Conservation (phyloP, 2,797 vertebrate species). For the Sebastes itinus region DNA sequence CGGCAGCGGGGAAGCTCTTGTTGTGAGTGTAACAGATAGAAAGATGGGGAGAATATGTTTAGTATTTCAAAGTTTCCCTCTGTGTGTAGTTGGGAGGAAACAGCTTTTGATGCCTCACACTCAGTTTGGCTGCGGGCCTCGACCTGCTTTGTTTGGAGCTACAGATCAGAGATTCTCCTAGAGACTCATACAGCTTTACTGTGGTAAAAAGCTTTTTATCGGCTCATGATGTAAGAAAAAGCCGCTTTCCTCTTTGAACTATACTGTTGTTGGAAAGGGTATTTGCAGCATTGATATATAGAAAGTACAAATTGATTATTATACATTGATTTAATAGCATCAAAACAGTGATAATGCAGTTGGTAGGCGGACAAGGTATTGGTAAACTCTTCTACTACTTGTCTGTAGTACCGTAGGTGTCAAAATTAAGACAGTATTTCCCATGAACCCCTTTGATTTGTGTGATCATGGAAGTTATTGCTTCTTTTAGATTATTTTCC, state of each 20-base stretch:
- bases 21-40: neutral
- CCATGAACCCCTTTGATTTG: neutral
- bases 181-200: constrained; percentile 7
- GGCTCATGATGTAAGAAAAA: neutral
- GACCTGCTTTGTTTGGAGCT: constrained; percentile 14
- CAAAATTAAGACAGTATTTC: neutral
- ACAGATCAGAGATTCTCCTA: constrained; percentile 32
- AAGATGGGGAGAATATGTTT: neutral
- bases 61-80: constrained; percentile 47
- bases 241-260: neutral
- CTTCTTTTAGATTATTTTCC: neutral
- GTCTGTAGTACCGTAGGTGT: neutral
- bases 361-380: neutral
- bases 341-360: neutral
- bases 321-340: neutral
- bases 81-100: constrained; percentile 36
- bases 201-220: constrained; percentile 1
- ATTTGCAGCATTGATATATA: neutral
- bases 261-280: neutral
- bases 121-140: constrained; percentile 32
- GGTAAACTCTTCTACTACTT: too few relatives aligned
- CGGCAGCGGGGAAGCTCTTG: neutral
- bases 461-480: neutral
- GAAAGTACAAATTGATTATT: neutral
- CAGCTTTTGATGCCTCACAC: constrained; percentile 50